A percentile compares a stretch with the other conserved stretches of the same genome.
phyloP scores from a whole-genome alignment of 2,888 invertebrate genomes.

The Copidosoma aretas region DNA sequence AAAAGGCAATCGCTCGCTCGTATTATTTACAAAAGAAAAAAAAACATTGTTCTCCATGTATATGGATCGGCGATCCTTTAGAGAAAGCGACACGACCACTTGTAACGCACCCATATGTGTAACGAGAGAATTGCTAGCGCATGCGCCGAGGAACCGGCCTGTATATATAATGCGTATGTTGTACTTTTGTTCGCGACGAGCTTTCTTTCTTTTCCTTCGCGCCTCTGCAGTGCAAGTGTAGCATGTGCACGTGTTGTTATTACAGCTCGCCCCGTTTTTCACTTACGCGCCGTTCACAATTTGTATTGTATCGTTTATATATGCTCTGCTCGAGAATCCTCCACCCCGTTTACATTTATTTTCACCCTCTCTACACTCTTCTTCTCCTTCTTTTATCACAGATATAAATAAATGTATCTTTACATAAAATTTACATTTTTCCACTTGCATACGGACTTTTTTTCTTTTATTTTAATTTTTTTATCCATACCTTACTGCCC shows the following conservation, averaged over 20 bases:
- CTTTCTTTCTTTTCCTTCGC: neutral
- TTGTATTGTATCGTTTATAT: slow-evolving; percentile 10
- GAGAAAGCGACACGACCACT: neutral
- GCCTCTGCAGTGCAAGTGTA: too few species aligned
- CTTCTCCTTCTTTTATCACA: slow-evolving; percentile 56
- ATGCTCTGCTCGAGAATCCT: slow-evolving; percentile 33
- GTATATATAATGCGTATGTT: neutral
- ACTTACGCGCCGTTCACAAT: slow-evolving; percentile 9
- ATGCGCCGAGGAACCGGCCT: slow-evolving; percentile 24
- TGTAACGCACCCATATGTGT: too few species aligned
- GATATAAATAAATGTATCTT: slow-evolving; percentile 62
- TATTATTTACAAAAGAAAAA: slow-evolving; percentile 1
- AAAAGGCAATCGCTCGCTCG: neutral
- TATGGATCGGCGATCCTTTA: too few species aligned
- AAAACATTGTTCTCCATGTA: neutral
- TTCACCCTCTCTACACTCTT: neutral
- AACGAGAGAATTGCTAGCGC: neutral
- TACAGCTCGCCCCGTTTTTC: neutral
- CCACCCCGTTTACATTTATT: slow-evolving; percentile 40
- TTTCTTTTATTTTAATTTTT: slow-evolving; percentile 1
- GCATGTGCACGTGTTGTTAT: too few species aligned
- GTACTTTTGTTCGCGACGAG: slow-evolving; percentile 24
- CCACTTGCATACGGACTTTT: slow-evolving; percentile 1
- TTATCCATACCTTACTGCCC: neutral
- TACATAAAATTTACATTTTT: slow-evolving; percentile 55